phyloP scores from a whole-genome alignment of 2,797 vertebrate species.

The Chromis chromis region DNA sequence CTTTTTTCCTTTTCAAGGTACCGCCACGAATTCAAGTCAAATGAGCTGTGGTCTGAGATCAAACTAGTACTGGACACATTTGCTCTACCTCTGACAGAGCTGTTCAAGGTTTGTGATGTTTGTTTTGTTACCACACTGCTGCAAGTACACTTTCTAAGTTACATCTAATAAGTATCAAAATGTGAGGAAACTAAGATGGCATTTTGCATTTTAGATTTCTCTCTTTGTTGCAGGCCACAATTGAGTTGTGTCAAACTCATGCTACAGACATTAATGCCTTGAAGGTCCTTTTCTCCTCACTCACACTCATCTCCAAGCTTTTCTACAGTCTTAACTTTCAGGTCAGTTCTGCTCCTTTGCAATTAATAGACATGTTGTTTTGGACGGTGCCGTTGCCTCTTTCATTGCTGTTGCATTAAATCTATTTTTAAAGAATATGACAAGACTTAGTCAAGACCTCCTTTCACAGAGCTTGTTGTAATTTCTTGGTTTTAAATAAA shows the following conservation, averaged over 20 bases:
- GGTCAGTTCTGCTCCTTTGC: conserved; percentile 79
- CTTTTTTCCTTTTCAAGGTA: conserved; percentile 84
- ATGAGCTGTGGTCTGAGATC: conserved; percentile 97
- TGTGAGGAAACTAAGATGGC: not conserved
- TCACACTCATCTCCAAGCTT: conserved; percentile 96
- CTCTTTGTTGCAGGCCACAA: conserved; percentile 90
- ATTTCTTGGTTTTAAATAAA: not conserved
- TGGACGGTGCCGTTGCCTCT: not conserved
- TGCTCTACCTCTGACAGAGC: conserved; percentile 94
- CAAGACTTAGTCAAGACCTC: not conserved
- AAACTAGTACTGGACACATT: conserved; percentile 98
- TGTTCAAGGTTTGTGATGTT: conserved; percentile 91
- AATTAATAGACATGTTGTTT: not conserved
- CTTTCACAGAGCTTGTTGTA: not conserved
- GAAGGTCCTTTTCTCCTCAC: conserved; percentile 97
- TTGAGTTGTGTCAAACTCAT: conserved; percentile 96
- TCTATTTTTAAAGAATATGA: not conserved
- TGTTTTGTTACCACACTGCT: not conserved
- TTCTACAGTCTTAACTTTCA: conserved; percentile 99
- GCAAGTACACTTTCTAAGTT: not conserved
- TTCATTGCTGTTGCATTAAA: not conserved
- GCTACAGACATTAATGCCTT: conserved; percentile 93
- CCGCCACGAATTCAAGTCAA: conserved; percentile 98
- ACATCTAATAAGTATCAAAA: conserved; percentile 2
- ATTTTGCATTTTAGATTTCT: not conserved